Percentiles rank a stretch among this genome's conserved stretches.
phyloP scores from a whole-genome alignment of 2,888 invertebrate species.

The Anthophora plumipes region DNA sequence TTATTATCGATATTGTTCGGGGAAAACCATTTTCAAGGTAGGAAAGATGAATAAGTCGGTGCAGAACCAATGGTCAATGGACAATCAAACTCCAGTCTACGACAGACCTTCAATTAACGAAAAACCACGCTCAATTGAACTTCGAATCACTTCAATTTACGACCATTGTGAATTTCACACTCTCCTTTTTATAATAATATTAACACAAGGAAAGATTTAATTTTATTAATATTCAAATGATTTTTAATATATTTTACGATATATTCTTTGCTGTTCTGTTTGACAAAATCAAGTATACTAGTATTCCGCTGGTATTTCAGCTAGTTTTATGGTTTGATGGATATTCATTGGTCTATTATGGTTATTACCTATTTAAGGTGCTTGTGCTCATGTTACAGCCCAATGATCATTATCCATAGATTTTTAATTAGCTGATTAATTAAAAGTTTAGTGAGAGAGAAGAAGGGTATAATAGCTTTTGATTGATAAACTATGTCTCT shows the following conservation, averaged over 20 bases:
- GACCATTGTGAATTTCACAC: not conserved
- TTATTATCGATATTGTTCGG: not conserved
- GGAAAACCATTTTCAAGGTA: not conserved
- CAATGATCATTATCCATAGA: not conserved
- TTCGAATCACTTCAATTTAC: not conserved
- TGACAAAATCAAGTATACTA: not conserved
- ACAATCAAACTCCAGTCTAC: not conserved
- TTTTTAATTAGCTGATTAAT: slow-evolving; percentile 12
- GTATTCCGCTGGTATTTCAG: not conserved
- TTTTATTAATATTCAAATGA: too few relatives aligned
- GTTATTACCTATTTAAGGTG: not conserved
- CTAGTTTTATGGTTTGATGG: not conserved
- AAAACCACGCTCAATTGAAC: not conserved
- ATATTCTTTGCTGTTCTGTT: not conserved
- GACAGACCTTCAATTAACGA: not conserved
- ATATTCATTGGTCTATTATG: not conserved
- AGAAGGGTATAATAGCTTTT: not conserved
- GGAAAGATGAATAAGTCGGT: not conserved
- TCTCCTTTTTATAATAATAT: not conserved
- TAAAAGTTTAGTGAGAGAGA: not conserved
- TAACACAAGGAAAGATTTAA: too few relatives aligned
- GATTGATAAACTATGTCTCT: not conserved
- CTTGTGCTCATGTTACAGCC: not conserved
- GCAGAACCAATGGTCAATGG: not conserved
- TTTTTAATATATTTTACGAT: not conserved